phyloP scores from a whole-genome alignment of 2,888 invertebrate genomes.

The Aplocera efformata region DNA sequence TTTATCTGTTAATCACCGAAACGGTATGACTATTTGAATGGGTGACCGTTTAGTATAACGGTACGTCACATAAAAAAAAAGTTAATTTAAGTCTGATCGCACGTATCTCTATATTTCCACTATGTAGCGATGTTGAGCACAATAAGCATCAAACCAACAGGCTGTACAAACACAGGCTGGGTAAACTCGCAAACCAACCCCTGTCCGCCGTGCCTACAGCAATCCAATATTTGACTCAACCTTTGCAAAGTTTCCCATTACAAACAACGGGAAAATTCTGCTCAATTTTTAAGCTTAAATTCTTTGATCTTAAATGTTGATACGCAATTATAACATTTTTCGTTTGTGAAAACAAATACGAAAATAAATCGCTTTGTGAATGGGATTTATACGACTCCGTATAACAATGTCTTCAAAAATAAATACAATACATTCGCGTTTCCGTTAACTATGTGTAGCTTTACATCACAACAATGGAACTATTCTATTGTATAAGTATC shows the following conservation, averaged over 20 bases:
- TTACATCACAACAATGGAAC: conserved; percentile 18
- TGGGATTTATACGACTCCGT: not conserved
- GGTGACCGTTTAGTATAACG: too few relatives aligned
- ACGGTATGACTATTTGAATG: too few relatives aligned
- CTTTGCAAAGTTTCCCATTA: conserved; percentile 20
- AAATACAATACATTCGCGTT: conserved; percentile 9
- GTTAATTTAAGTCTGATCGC: not conserved
- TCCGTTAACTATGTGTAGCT: conserved; percentile 14
- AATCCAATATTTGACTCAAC: conserved; percentile 24
- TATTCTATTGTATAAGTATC: conserved; percentile 17
- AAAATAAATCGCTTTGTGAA: not conserved
- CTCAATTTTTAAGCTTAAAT: conserved; percentile 7
- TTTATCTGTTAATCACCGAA: too few relatives aligned
- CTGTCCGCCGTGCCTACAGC: conserved; percentile 23
- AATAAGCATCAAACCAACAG: conserved; percentile 61
- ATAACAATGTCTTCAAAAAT: conserved; percentile 1
- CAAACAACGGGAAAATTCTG: conserved; percentile 13
- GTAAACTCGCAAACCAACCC: conserved; percentile 49
- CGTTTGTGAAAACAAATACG: conserved; percentile 8
- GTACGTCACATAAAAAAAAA: too few relatives aligned
- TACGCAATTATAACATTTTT: conserved; percentile 15
- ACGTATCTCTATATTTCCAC: conserved; percentile 1
- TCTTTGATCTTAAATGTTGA: conserved; percentile 18
- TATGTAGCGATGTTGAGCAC: conserved; percentile 29
- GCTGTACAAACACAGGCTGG: conserved; percentile 53